A percentile compares a stretch with the other conserved stretches of the same genome.
These are phyloP conservation scores for Euphydryas editha DNA, from an alignment of 2,888 invertebrate species.

Conservation along the genomic window DNA sequence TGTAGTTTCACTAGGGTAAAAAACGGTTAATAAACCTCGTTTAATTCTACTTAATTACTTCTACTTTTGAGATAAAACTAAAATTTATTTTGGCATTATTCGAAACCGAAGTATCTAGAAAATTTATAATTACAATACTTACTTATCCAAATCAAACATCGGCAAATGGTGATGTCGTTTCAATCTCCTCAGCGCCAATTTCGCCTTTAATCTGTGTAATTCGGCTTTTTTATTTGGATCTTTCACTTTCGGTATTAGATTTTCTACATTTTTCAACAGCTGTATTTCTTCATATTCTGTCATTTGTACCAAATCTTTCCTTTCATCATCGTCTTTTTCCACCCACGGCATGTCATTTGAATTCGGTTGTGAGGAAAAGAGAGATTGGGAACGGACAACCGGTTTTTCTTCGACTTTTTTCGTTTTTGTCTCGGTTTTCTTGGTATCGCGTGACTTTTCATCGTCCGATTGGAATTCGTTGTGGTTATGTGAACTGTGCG, in stretches of 20 bases:
- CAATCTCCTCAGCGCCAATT: constrained; percentile 65
- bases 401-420: constrained; percentile 54
- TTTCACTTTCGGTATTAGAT: constrained; percentile 60
- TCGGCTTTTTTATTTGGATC: constrained; percentile 60
- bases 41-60: too few relatives aligned
- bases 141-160: constrained; percentile 76
- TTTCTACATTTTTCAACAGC: constrained; percentile 70
- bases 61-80: too few relatives aligned
- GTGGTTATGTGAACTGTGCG: constrained; percentile 52
- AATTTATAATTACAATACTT: constrained; percentile 39
- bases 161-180: constrained; percentile 75
- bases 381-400: constrained; percentile 52
- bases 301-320: constrained; percentile 58
- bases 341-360: constrained; percentile 70
- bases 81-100: too few relatives aligned
- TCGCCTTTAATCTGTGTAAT: constrained; percentile 59
- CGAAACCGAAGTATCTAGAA: too few relatives aligned
- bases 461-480: constrained; percentile 41
- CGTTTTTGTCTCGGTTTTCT: constrained; percentile 44
- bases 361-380: constrained; percentile 66
- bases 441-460: constrained; percentile 35
- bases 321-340: constrained; percentile 47
- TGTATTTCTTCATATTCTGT: constrained; percentile 76
- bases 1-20: too few relatives aligned
- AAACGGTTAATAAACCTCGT: too few relatives aligned